These are phyloP conservation scores for Philopedon plagiatum DNA, from an alignment of 2,888 invertebrate species.

Conservation along the genomic window DNA sequence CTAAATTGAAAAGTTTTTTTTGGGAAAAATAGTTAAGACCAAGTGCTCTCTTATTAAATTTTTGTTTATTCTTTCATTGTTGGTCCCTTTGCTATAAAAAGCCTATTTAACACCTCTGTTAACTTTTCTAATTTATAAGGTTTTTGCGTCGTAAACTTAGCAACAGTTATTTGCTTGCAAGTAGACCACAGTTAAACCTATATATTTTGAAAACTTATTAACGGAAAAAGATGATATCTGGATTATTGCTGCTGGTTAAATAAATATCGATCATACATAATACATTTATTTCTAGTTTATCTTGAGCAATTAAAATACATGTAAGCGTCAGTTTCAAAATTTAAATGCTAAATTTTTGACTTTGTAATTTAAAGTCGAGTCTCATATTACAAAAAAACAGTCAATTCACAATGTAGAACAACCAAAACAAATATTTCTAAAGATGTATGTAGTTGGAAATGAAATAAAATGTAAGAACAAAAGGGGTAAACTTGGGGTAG, in stretches of 20 bases:
- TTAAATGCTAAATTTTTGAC: no score
- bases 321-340: no score
- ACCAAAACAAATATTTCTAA: no score
- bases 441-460: no score
- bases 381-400: no score
- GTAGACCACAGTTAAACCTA: slow-evolving; percentile 44
- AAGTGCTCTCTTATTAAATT: slow-evolving; percentile 5
- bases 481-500: no score
- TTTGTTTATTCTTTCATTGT: slow-evolving; percentile 24
- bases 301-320: slow-evolving; percentile 41
- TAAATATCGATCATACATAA: background rate
- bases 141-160: slow-evolving; percentile 36
- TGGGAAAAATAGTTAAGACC: slow-evolving; percentile 19
- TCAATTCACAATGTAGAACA: no score
- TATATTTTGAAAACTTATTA: background rate
- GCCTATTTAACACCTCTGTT: background rate
- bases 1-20: slow-evolving; percentile 3
- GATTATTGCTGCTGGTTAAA: slow-evolving; percentile 37
- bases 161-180: slow-evolving; percentile 20
- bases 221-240: background rate
- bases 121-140: background rate
- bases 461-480: no score
- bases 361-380: no score
- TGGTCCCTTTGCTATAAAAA: slow-evolving; percentile 36
- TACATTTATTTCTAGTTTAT: slow-evolving; percentile 15